phyloP scores from a whole-genome alignment of 2,888 invertebrate genomes.

The Malthinus seriepunctatus region DNA sequence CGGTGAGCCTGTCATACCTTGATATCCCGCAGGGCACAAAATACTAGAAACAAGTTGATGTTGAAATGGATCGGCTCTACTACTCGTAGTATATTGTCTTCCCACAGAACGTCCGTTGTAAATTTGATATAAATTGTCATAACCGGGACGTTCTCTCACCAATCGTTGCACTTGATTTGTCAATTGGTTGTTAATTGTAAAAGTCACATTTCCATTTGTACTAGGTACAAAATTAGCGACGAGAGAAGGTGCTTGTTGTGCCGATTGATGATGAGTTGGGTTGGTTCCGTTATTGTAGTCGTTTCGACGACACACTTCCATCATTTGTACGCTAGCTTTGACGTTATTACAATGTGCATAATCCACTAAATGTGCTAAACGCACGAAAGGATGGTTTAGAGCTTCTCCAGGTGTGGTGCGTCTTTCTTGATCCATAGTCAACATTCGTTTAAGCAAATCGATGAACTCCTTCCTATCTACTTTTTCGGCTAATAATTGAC shows the following conservation, averaged over 20 bases:
- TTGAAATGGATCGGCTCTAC: conserved; percentile 82
- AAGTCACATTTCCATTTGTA: conserved; percentile 82
- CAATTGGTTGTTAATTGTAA: conserved; percentile 91
- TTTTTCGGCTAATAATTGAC: conserved; percentile 95
- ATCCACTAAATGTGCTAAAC: conserved; percentile 90
- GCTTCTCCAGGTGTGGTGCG: conserved; percentile 96
- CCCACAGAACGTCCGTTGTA: conserved; percentile 74
- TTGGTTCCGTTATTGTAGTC: conserved; percentile 52
- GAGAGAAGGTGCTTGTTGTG: conserved; percentile 57
- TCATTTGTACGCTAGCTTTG: conserved; percentile 96
- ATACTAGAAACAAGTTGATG: conserved; percentile 93
- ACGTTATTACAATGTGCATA: conserved; percentile 97
- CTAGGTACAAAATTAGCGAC: conserved; percentile 79
- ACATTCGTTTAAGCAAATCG: conserved; percentile 96
- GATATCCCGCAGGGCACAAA: conserved; percentile 87
- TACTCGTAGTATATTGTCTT: conserved; percentile 66
- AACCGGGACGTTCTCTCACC: conserved; percentile 74
- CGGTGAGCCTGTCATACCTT: conserved; percentile 69
- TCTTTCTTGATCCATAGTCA: conserved; percentile 97
- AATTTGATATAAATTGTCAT: conserved; percentile 82
- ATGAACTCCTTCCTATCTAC: conserved; percentile 97
- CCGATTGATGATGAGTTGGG: conserved; percentile 57
- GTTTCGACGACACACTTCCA: conserved; percentile 78
- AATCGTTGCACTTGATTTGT: conserved; percentile 74
- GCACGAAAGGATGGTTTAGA: conserved; percentile 92